Evolutionary conservation across 2,113 vertebrate species (phyloP), one percentile per base, ranked within the genome.

Genomic region (Gila orcuttii): DNA sequence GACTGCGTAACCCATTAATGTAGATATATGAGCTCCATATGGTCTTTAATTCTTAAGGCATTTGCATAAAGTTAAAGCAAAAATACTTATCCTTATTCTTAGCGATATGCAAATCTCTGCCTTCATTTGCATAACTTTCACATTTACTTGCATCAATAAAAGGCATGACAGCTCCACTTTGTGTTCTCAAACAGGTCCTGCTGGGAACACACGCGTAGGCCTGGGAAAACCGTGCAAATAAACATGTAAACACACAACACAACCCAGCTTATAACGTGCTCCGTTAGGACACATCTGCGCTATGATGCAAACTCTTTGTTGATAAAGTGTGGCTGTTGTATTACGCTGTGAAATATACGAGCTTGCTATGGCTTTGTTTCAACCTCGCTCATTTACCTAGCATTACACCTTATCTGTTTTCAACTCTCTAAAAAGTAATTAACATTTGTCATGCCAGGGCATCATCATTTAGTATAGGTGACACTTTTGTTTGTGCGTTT

Each of bases 231-330:
- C 45, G 69, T 25, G 36, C 25, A 87, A 82, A 85, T 71, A 86
- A n/a, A 80, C 73, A 75, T 42, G 42, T 33, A 82, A 76, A 79
- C 71, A 69, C 42, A 13, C 21, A 25, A 31, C 13, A 52, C 36
- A 55, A 19, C 25, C 50, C 9, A 79, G 69, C 92, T 91, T 91
- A 91, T 93, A 92, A 94, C 92, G 92, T 92, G 91, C 68, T 84
- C 91, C 90, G 90, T 91, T 91, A 92, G 91, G 79, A 90, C 88
- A 85, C 87, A 89, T 94, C 93, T 93, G 91, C 39, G 13, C 12
- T 84, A 76, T 21, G n/a, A 76, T 50, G 3, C 42, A 9, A 60
- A 80, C n/a, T 42, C 92, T 92, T 92, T 91, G 91, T 91, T 92
- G 92, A 92, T 90, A 89, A 93, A 91, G 92, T 91, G 86, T 89